Evolutionary conservation across 2,113 vertebrate species (phyloP).

Genomic region (Sceloporus tristichus): DNA sequence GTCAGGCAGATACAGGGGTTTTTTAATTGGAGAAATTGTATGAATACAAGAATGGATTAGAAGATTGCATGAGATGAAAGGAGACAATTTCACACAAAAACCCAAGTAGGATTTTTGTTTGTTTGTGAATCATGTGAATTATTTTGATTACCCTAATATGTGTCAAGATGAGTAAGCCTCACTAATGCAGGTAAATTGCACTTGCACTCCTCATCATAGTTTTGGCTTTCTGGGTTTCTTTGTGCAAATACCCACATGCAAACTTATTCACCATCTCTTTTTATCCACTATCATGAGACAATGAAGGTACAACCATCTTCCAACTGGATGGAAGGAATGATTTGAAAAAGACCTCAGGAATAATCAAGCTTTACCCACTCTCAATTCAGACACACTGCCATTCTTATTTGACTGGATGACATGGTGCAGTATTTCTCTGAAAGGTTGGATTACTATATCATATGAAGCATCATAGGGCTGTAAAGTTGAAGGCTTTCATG

Average conservation of each 20-base stretch:
- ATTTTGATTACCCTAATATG: too few species aligned
- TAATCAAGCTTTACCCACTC: not conserved
- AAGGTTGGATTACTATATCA: not conserved
- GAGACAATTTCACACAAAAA: not conserved
- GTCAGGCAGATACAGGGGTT: not conserved
- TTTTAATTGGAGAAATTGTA: too few species aligned
- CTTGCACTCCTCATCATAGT: not conserved
- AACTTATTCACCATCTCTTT: too few species aligned
- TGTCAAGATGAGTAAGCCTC: not conserved
- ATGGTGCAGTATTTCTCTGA: not conserved
- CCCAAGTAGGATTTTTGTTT: not conserved
- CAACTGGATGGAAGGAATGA: not conserved
- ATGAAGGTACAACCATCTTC: not conserved
- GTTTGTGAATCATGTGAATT: too few species aligned
- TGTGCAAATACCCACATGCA: not conserved
- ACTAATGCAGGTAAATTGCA: not conserved
- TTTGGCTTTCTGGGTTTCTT: not conserved
- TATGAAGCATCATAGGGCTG: too few species aligned
- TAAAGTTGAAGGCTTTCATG: too few species aligned
- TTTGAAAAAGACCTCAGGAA: not conserved
- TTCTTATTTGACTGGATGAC: not conserved
- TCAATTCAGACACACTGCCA: not conserved
- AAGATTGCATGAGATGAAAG: not conserved
- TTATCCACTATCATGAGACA: not conserved
- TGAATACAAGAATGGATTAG: not conserved